These are phyloP conservation scores for Kryptolebias marmoratus DNA, from an alignment of 2,113 vertebrate species.

Conservation along the genomic window DNA sequence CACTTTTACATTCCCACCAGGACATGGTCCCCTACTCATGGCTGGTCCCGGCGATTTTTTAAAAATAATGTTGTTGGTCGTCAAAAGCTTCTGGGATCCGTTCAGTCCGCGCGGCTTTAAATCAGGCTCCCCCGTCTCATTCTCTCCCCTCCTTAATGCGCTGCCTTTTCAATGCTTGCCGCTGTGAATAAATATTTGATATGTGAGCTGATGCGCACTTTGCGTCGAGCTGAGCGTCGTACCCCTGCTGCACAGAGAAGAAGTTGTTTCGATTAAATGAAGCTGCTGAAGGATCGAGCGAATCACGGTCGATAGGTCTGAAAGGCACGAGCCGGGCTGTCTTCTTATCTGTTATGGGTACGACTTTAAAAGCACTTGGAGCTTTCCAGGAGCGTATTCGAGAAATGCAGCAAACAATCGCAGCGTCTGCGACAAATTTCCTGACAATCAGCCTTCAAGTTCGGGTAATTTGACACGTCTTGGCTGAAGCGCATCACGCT, in stretches of 20 bases:
- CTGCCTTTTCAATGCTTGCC: slow-evolving; percentile 23
- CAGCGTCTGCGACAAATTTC: slow-evolving; percentile 39
- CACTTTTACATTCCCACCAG: slow-evolving; percentile 35
- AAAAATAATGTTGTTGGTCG: slow-evolving; percentile 54
- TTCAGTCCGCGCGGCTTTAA: slow-evolving; percentile 34
- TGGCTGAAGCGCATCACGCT: slow-evolving; percentile 23
- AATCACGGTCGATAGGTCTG: slow-evolving; percentile 7
- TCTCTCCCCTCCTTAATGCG: slow-evolving; percentile 6
- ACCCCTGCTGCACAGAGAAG: slow-evolving; percentile 8
- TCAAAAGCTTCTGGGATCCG: slow-evolving; percentile 46
- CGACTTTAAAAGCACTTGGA: slow-evolving; percentile 17
- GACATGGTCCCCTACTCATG: slow-evolving; percentile 32
- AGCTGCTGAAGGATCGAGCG: slow-evolving; percentile 26
- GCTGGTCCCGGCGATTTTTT: slow-evolving; percentile 40
- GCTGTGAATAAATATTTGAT: slow-evolving; percentile 43
- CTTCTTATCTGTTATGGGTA: slow-evolving; percentile 8
- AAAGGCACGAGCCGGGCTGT: slow-evolving; percentile 3
- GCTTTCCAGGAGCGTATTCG: slow-evolving; percentile 15
- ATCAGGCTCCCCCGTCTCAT: slow-evolving; percentile 29
- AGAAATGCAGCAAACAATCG: slow-evolving; percentile 33
- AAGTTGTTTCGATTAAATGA: slow-evolving; percentile 28
- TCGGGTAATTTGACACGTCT: slow-evolving; percentile 55
- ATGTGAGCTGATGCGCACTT: slow-evolving; percentile 16
- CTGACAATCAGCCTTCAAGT: slow-evolving; percentile 49
- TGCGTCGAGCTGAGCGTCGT: slow-evolving; percentile 31